phyloP scores from a whole-genome alignment of 2,888 invertebrate species.

The Bellardia pandia region DNA sequence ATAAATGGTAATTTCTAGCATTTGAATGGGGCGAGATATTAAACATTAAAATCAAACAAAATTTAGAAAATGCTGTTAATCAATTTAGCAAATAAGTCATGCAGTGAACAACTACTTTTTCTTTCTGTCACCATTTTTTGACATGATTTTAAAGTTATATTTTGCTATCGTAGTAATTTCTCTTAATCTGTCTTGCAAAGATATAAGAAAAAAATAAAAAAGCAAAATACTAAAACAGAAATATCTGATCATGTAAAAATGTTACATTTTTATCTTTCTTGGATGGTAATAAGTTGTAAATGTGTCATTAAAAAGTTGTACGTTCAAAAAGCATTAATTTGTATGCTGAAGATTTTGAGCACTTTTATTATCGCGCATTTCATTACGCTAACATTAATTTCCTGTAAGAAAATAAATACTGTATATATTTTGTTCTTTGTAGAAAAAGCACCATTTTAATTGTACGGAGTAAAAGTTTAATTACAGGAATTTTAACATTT shows the following conservation, averaged over 20 bases:
- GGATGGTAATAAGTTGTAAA: not conserved
- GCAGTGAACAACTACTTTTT: not conserved
- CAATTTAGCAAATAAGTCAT: too few relatives aligned
- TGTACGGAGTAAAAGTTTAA: conserved; percentile 4
- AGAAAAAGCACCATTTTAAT: not conserved
- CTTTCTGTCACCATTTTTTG: not conserved
- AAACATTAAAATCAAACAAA: too few relatives aligned
- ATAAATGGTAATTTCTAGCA: too few relatives aligned
- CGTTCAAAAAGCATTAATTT: not conserved
- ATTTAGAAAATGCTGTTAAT: too few relatives aligned
- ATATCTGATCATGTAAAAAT: not conserved
- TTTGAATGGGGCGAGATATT: too few relatives aligned
- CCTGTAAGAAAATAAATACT: not conserved
- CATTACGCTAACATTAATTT: not conserved
- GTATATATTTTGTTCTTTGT: not conserved
- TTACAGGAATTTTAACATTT: conserved; percentile 6
- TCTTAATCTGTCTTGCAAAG: not conserved
- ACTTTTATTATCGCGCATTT: not conserved
- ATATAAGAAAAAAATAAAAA: not conserved
- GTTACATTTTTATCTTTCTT: not conserved
- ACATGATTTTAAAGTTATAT: conserved; percentile 1
- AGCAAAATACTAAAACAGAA: not conserved
- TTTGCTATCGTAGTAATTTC: not conserved
- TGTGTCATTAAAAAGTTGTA: conserved; percentile 11
- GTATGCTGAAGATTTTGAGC: not conserved